Evolutionary conservation across 2,797 vertebrate species (phyloP), one percentile per base, ranked within the genome.

Genomic region (Tympanoctomys barrerae): DNA sequence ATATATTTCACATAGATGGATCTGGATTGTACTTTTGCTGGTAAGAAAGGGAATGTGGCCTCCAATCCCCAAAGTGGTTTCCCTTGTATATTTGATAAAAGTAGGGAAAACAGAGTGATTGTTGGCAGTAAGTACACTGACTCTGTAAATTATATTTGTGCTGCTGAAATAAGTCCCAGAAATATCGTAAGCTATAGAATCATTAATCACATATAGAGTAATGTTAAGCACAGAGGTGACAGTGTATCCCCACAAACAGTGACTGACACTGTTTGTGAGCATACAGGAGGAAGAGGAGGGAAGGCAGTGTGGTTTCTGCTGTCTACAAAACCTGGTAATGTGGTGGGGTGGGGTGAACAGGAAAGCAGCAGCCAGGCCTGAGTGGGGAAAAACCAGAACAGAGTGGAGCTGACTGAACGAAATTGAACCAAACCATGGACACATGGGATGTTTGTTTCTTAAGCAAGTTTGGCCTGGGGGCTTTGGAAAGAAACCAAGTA

Each of bases 81-180:
- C 77, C 68, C 24, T 46, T 95, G 18, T 21, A 1, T 95, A 81
- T 64, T 59, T 96, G 68, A 89, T 79, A 61, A 66, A 95, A 42
- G 4, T 89, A 39, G 31, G 26, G 61, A 92, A 85, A 87, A 71
- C 5, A 94, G 86, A 96, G 39, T 33, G 73, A 89, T 64, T 86
- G 46, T 64, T 54, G 73, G 68, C 46, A 57, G 28, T 62, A 94
- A 95, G 33, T 66, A 95, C 79, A 87, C 83, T 87, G 79, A 71
- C 62, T 59, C 33, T 87, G 5, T 89, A 75, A 95, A 92, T 96
- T 96, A 92, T 89, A 36, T 88, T 70, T 87, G 18, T 92, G 22
- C 39, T 91, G 61, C 70, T 97, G 87, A 94, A 95, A 91, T 68
- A 36, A 36, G 57, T 79, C 62, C 93, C 85, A 96, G 93, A 81